A percentile compares a stretch with the other conserved stretches of the same genome.
phyloP scores from a whole-genome alignment of 2,888 invertebrate species.

The Apotomis capreana region DNA sequence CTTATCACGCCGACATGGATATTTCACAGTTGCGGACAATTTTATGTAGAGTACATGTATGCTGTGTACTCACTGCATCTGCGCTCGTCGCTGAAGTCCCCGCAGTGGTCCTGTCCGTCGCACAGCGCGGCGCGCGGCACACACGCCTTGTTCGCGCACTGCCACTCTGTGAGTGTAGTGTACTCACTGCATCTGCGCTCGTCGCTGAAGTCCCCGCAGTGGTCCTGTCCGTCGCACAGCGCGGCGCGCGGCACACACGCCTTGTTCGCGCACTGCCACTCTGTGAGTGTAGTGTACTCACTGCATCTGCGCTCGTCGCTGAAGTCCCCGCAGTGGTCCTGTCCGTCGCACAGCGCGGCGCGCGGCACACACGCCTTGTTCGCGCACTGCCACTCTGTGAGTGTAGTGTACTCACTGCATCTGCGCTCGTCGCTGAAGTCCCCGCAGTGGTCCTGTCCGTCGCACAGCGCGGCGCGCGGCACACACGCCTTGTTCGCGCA shows the following conservation, averaged over 20 bases:
- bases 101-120: slow-evolving; percentile 89
- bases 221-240: slow-evolving; percentile 89
- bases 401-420: no score
- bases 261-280: slow-evolving; percentile 88
- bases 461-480: slow-evolving; percentile 85
- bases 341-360: slow-evolving; percentile 87
- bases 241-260: slow-evolving; percentile 87
- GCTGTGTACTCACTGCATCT: slow-evolving; percentile 77
- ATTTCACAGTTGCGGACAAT: no score
- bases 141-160: slow-evolving; percentile 89
- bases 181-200: slow-evolving; percentile 86
- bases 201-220: slow-evolving; percentile 88
- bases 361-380: slow-evolving; percentile 89
- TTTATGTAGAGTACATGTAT: no score
- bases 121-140: slow-evolving; percentile 86
- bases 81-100: slow-evolving; percentile 85
- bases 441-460: slow-evolving; percentile 89
- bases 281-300: no score
- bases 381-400: slow-evolving; percentile 87
- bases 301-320: slow-evolving; percentile 86
- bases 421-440: slow-evolving; percentile 85
- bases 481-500: slow-evolving; percentile 90
- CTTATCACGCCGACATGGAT: no score
- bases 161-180: no score
- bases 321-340: slow-evolving; percentile 88